Evolutionary conservation across 2,113 vertebrate genomes (phyloP).

Genomic region (Zingel zingel): DNA sequence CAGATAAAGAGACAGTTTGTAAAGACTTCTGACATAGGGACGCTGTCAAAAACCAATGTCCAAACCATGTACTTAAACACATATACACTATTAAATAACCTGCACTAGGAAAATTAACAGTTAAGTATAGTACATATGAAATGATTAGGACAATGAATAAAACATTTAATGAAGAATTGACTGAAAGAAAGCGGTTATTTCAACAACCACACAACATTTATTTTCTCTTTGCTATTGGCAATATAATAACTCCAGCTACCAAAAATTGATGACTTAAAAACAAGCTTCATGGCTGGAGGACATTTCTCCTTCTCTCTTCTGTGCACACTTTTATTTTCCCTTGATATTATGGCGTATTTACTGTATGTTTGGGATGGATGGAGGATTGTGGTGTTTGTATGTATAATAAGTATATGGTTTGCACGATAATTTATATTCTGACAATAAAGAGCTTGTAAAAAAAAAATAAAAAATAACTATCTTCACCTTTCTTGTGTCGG

Average conservation of each 20-base stretch:
- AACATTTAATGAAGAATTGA: neutral
- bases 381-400: neutral
- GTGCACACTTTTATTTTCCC: neutral
- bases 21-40: neutral
- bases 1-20: neutral
- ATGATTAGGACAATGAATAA: neutral
- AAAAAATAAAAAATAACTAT: neutral
- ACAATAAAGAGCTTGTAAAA: neutral
- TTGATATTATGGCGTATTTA: neutral
- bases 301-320: neutral
- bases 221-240: neutral
- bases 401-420: neutral
- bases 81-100: neutral
- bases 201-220: neutral
- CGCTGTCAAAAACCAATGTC: no score
- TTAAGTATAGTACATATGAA: neutral
- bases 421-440: neutral
- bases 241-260: neutral
- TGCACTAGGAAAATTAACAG: neutral
- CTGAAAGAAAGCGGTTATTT: neutral
- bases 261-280: neutral
- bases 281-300: neutral
- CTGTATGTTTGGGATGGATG: neutral
- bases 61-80: neutral
- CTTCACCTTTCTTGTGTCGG: constrained; percentile 94